Evolutionary conservation across 2,113 vertebrate genomes (phyloP).

Genomic region (Neogobius melanostomus): DNA sequence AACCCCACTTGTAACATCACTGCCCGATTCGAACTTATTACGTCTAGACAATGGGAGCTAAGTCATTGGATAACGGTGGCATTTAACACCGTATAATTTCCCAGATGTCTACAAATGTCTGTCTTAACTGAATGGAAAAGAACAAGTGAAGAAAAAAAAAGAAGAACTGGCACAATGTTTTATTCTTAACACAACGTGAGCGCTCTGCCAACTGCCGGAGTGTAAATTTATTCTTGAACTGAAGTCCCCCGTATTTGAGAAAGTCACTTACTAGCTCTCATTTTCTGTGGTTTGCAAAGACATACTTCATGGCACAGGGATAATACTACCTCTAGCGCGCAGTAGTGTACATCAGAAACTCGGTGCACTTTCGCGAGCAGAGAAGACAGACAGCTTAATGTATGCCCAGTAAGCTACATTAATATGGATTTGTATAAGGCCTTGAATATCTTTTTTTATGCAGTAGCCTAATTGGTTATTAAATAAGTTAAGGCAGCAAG

Average conservation of each 20-base stretch:
- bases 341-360: slow-evolving; percentile 14
- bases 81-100: neutral
- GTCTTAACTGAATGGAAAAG: neutral
- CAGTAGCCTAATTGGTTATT: too few species aligned
- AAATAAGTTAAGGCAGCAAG: too few species aligned
- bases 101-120: neutral
- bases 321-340: slow-evolving; percentile 1
- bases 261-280: slow-evolving; percentile 6
- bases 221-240: slow-evolving; percentile 4
- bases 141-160: neutral
- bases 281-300: slow-evolving; percentile 11
- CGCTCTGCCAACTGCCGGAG: neutral
- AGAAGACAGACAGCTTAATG: too few species aligned
- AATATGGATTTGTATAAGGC: too few species aligned
- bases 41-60: neutral
- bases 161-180: neutral
- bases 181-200: slow-evolving; percentile 4
- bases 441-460: too few species aligned
- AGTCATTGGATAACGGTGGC: neutral
- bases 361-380: slow-evolving; percentile 1
- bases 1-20: neutral
- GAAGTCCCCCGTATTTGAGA: slow-evolving; percentile 1
- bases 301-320: slow-evolving; percentile 30
- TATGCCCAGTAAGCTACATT: too few species aligned
- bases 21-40: neutral